phyloP scores from a whole-genome alignment of 2,113 vertebrate genomes.

The Myocastor coypus region DNA sequence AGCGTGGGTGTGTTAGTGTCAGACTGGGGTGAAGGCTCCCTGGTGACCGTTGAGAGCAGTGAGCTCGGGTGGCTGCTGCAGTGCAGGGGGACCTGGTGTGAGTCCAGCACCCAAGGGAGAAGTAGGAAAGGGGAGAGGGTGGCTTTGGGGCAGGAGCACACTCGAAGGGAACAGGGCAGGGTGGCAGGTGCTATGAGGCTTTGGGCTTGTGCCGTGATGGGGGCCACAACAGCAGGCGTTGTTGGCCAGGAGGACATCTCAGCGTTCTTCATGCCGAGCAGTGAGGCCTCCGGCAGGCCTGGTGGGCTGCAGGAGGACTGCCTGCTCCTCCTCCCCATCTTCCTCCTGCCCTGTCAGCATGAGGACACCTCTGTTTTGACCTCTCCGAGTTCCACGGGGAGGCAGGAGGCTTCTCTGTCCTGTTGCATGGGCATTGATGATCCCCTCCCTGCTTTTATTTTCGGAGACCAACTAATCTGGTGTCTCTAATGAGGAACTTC shows the following conservation, averaged over 20 bases:
- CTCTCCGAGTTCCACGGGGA: neutral
- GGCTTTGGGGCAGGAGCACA: neutral
- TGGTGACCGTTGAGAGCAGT: neutral
- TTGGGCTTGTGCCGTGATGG: neutral
- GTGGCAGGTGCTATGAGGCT: neutral
- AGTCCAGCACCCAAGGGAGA: neutral
- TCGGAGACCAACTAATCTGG: neutral
- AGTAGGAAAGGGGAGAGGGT: neutral
- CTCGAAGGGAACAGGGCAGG: neutral
- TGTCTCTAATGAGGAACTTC: neutral
- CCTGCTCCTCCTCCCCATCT: neutral
- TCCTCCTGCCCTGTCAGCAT: neutral
- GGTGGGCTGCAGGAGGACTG: neutral
- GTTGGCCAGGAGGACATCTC: neutral
- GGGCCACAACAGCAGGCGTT: neutral
- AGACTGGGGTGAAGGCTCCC: neutral
- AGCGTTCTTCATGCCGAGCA: neutral
- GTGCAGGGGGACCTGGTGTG: neutral
- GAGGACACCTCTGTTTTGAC: constrained; percentile 4
- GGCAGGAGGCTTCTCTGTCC: neutral
- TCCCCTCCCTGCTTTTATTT: neutral
- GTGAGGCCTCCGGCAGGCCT: neutral
- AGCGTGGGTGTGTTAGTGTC: neutral
- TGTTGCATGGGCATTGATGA: neutral
- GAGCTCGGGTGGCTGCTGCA: neutral